Evolutionary conservation across 2,797 vertebrate species (phyloP).

Genomic region (Malurus leucopterus): DNA sequence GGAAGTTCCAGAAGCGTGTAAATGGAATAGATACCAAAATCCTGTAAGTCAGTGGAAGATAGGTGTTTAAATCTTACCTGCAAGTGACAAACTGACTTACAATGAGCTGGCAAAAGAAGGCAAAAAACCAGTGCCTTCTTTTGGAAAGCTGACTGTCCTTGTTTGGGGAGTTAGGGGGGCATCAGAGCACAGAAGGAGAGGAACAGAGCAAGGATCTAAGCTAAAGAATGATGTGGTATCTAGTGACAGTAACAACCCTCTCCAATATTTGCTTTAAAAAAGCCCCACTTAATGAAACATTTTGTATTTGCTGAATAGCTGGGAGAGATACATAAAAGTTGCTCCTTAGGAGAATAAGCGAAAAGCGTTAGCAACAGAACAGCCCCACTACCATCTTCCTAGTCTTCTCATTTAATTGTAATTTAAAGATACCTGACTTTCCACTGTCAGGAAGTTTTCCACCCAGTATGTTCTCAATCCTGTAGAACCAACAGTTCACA

Average conservation of each 20-base stretch:
- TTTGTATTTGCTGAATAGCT: not conserved
- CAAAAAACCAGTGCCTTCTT: not conserved
- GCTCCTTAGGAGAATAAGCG: not conserved
- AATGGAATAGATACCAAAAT: not conserved
- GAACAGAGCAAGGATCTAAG: not conserved
- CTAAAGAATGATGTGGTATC: not conserved
- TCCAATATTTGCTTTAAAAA: not conserved
- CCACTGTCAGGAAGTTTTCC: not conserved
- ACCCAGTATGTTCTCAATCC: not conserved
- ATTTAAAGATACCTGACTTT: not conserved
- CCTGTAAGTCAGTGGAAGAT: accelerated
- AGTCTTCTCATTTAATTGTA: not conserved
- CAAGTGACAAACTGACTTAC: not conserved
- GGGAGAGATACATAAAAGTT: not conserved
- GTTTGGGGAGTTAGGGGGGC: not conserved
- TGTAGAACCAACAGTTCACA: not conserved
- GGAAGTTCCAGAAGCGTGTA: not conserved
- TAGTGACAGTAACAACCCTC: not conserved
- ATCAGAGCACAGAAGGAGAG: not conserved
- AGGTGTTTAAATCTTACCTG: not conserved
- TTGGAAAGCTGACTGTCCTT: not conserved
- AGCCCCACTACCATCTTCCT: not conserved
- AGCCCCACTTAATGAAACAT: not conserved
- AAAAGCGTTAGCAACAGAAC: not conserved
- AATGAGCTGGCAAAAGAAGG: not conserved